Evolutionary conservation across 2,797 vertebrate genomes (phyloP).

Genomic region (Bradypodion pumilum): DNA sequence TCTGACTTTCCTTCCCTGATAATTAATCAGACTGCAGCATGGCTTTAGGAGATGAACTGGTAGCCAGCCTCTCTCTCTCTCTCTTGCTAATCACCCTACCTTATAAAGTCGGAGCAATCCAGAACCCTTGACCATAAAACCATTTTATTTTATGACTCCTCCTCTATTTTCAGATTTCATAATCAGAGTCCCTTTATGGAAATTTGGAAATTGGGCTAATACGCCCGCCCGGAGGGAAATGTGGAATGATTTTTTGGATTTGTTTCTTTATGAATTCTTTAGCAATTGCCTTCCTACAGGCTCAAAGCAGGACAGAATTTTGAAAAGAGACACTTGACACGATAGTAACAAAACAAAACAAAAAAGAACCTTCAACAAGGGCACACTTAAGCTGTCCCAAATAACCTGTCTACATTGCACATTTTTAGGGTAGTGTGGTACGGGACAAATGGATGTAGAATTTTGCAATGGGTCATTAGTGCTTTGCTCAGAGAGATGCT

Average conservation of each 20-base stretch:
- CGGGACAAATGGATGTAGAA: too few species aligned
- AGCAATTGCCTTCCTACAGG: neutral
- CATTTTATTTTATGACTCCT: neutral
- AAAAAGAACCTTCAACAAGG: too few species aligned
- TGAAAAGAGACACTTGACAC: too few species aligned
- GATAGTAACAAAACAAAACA: too few species aligned
- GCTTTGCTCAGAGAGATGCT: neutral
- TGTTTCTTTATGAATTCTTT: neutral
- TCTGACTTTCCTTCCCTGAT: slow-evolving; percentile 4
- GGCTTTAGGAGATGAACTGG: slow-evolving; percentile 17
- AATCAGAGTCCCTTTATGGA: neutral
- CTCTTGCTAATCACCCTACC: neutral
- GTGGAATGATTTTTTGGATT: neutral
- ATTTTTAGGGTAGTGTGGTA: too few species aligned
- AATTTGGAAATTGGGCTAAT: neutral
- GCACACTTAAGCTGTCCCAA: too few species aligned
- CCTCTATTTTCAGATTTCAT: neutral
- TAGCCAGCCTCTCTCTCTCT: neutral
- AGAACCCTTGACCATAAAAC: neutral
- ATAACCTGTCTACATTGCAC: too few species aligned
- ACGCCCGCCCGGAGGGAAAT: neutral
- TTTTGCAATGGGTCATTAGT: neutral
- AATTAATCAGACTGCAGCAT: slow-evolving; percentile 33
- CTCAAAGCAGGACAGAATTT: too few species aligned
- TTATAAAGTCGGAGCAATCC: neutral